A percentile compares a stretch with the other conserved stretches of the same genome.
Conservation (phyloP, 1,140 invertebrate species). For the Drosophila dunni region DNA sequence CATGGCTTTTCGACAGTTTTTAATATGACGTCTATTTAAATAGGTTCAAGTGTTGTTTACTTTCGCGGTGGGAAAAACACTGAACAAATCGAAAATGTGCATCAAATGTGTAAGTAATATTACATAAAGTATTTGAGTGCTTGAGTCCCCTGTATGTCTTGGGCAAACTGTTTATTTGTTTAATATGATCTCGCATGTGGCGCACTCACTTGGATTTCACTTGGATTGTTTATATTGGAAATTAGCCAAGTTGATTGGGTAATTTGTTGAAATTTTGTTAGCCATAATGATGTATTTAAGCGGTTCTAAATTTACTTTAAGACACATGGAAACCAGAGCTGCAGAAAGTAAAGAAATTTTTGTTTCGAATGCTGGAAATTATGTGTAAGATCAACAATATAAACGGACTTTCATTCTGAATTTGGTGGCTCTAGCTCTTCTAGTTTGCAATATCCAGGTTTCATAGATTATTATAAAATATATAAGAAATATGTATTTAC, state of each 20-base stretch:
- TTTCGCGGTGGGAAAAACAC: constrained; percentile 62
- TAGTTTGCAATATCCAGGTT: too few species aligned
- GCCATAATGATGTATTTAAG: constrained; percentile 1
- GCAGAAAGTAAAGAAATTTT: background rate
- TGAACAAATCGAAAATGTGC: constrained; percentile 51
- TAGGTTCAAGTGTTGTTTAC: constrained; percentile 71
- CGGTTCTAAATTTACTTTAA: constrained; percentile 1
- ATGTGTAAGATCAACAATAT: background rate
- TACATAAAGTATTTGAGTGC: constrained; percentile 51
- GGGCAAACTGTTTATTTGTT: constrained; percentile 24
- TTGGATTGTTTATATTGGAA: constrained; percentile 41
- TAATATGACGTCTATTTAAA: constrained; percentile 72
- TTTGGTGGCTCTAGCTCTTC: too few species aligned
- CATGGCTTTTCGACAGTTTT: constrained; percentile 76
- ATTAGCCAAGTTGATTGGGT: constrained; percentile 49
- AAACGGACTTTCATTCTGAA: too few species aligned
- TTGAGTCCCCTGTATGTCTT: background rate
- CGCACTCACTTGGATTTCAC: constrained; percentile 20
- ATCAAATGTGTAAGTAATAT: constrained; percentile 57
- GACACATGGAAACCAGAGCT: constrained; percentile 28
- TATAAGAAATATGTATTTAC: background rate
- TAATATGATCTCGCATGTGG: constrained; percentile 30
- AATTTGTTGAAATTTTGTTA: constrained; percentile 34
- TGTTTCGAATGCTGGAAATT: background rate
- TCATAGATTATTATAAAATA: too few species aligned